phyloP scores from a whole-genome alignment of 1,140 invertebrate species.

The Lepidurus packardi region DNA sequence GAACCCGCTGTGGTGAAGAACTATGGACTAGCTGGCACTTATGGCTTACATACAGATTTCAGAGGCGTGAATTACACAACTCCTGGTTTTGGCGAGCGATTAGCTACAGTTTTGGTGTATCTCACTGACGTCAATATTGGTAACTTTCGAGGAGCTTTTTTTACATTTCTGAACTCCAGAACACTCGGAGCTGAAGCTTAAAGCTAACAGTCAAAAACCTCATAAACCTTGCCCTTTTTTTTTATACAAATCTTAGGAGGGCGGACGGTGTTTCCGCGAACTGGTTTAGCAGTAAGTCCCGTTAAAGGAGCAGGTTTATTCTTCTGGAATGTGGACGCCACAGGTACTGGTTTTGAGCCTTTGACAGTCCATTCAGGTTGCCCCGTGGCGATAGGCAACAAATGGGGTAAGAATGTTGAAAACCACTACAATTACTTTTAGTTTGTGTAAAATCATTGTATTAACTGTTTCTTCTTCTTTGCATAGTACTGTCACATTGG shows the following conservation, averaged over 20 bases:
- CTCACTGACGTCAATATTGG: constrained; percentile 25
- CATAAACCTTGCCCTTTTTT: too few species aligned
- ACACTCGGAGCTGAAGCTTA: too few species aligned
- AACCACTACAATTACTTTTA: not conserved
- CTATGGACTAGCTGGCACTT: constrained; percentile 22
- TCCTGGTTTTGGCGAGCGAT: not conserved
- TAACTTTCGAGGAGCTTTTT: not conserved
- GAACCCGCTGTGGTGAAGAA: constrained; percentile 24
- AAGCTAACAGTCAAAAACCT: too few species aligned
- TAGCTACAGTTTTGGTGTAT: constrained; percentile 19
- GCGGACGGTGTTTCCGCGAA: not conserved
- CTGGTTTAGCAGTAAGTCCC: not conserved
- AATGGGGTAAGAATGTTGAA: not conserved
- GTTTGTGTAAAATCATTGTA: not conserved
- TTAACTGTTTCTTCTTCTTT: not conserved
- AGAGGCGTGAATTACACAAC: constrained; percentile 15
- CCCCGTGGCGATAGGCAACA: not conserved
- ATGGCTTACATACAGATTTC: constrained; percentile 21
- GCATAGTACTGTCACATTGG: constrained; percentile 8
- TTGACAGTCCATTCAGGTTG: not conserved
- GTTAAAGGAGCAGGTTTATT: constrained; percentile 19
- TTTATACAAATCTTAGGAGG: not conserved
- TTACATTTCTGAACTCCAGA: too few species aligned
- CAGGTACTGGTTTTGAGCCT: not conserved
- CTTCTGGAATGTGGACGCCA: not conserved